These are phyloP conservation scores for Ailuropoda melanoleuca DNA, from an alignment of 2,113 vertebrate species.

Conservation along the genomic window DNA sequence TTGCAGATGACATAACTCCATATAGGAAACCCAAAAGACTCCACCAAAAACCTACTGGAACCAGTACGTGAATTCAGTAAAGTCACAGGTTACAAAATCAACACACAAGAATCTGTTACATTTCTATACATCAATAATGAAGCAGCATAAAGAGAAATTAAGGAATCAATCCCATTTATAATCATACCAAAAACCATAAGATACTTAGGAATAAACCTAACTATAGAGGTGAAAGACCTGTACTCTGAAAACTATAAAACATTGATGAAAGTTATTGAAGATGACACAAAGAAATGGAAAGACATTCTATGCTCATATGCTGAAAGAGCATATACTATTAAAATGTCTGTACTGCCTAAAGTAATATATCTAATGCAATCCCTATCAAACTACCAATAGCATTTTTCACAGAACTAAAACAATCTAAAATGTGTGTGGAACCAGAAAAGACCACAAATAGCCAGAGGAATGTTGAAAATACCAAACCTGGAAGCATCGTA, in stretches of 20 bases:
- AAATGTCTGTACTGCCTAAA: neutral
- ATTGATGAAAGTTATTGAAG: neutral
- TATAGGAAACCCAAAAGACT: neutral
- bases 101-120: neutral
- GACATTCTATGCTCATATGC: neutral
- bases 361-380: neutral
- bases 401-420: neutral
- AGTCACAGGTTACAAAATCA: neutral
- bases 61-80: neutral
- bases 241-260: neutral
- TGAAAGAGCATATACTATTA: neutral
- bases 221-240: neutral
- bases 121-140: neutral
- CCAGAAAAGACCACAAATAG: neutral
- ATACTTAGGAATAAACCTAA: neutral
- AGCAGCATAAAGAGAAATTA: neutral
- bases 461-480: neutral
- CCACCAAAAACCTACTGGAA: neutral
- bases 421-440: neutral
- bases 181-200: neutral
- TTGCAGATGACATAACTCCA: neutral
- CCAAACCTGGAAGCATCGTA: neutral
- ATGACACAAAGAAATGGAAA: neutral
- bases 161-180: neutral
- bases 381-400: neutral